A percentile compares a stretch with the other conserved stretches of the same genome.
Conservation (phyloP, 2,113 vertebrate genomes). For the Todiramphus saurophagus region DNA sequence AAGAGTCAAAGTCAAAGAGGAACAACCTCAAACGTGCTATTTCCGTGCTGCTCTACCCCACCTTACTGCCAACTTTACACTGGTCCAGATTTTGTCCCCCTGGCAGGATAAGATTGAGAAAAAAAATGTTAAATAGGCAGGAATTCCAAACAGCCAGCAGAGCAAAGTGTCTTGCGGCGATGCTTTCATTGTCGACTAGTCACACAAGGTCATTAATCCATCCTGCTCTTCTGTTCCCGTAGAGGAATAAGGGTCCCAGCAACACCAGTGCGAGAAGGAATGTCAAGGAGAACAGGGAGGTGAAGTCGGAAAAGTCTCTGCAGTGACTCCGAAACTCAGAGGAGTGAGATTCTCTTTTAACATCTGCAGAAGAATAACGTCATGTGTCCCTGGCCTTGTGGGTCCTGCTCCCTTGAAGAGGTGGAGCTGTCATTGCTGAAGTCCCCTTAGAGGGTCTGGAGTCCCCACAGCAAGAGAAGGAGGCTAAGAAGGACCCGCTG, state of each 20-base stretch:
- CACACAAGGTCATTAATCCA: background rate
- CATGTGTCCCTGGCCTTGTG: background rate
- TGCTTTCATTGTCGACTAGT: background rate
- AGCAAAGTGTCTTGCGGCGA: background rate
- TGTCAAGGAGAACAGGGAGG: background rate
- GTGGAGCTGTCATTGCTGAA: background rate
- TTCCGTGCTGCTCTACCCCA: background rate
- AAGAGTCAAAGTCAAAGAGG: background rate
- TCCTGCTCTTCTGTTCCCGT: background rate
- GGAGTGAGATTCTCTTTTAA: background rate
- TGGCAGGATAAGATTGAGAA: background rate
- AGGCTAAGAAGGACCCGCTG: background rate
- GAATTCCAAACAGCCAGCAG: background rate
- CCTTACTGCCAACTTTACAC: background rate
- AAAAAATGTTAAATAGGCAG: background rate
- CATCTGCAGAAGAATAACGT: background rate
- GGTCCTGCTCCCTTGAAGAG: background rate
- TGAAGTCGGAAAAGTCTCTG: background rate
- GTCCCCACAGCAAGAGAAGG: background rate
- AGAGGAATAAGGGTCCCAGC: background rate
- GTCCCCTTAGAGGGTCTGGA: background rate
- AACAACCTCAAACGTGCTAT: accelerated
- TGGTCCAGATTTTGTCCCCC: background rate
- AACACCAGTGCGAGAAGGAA: background rate
- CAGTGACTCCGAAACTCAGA: background rate